Evolutionary conservation across 2,888 invertebrate species (phyloP).

Genomic region (Netelia melanura): DNA sequence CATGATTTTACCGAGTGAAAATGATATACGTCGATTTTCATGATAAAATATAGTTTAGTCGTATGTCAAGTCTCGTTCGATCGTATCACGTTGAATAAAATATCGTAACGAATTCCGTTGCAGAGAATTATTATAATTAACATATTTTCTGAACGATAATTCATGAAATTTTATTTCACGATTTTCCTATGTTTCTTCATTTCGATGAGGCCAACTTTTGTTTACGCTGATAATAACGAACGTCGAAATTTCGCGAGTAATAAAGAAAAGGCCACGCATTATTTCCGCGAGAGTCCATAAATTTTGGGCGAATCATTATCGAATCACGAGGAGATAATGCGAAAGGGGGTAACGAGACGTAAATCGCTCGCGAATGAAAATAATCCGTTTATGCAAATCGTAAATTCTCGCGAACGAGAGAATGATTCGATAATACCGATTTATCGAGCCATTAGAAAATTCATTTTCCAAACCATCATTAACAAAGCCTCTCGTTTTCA

Average conservation of each 20-base stretch:
- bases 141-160: background rate
- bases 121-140: too few species aligned
- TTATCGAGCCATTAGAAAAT: background rate
- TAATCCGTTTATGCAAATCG: slow-evolving; percentile 46
- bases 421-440: slow-evolving; percentile 32
- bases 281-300: slow-evolving; percentile 14
- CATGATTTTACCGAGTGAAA: slow-evolving; percentile 40
- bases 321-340: slow-evolving; percentile 1
- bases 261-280: background rate
- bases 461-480: background rate
- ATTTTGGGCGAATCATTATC: slow-evolving; percentile 29
- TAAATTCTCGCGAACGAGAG: slow-evolving; percentile 9
- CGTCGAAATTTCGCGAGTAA: too few species aligned
- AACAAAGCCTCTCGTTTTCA: background rate
- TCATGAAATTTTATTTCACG: background rate
- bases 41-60: slow-evolving; percentile 45
- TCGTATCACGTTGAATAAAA: background rate
- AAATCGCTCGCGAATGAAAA: slow-evolving; percentile 11
- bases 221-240: too few species aligned
- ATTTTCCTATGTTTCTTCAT: too few species aligned
- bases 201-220: too few species aligned
- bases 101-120: background rate
- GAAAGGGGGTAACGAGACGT: background rate
- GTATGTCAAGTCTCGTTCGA: slow-evolving; percentile 25
- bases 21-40: slow-evolving; percentile 42